Conservation (phyloP, 2,113 vertebrate genomes). For the Hydrochoerus hydrochaeris region DNA sequence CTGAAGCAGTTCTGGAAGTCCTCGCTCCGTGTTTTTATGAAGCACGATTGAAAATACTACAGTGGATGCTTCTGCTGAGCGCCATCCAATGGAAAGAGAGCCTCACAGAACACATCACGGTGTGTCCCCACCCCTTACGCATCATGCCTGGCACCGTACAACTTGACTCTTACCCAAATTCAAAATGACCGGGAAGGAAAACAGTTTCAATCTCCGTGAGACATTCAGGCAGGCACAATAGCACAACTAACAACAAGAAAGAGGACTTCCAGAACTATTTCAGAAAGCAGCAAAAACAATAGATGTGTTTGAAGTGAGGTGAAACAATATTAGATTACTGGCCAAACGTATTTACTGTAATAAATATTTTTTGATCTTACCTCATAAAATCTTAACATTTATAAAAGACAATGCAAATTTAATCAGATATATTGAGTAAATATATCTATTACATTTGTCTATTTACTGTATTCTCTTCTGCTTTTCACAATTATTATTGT, state of each 20-base stretch:
- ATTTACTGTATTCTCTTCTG: background rate
- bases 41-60: background rate
- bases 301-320: background rate
- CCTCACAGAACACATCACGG: background rate
- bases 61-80: background rate
- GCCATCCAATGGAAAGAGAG: background rate
- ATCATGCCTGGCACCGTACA: background rate
- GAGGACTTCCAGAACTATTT: background rate
- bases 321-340: background rate
- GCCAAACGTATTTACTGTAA: background rate
- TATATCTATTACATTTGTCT: background rate
- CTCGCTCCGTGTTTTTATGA: background rate
- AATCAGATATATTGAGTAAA: background rate
- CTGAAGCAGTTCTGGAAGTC: background rate
- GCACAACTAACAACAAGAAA: background rate
- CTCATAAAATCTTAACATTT: conserved; percentile 22
- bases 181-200: background rate
- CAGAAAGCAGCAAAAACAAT: background rate
- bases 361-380: background rate
- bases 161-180: background rate
- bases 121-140: background rate
- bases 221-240: background rate
- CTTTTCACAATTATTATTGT: background rate
- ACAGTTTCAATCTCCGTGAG: background rate
- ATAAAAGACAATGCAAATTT: background rate